Percentiles rank a stretch among this genome's conserved stretches.
These are phyloP conservation scores for Diceros bicornis DNA, from an alignment of 2,797 vertebrate genomes.

Conservation along the genomic window DNA sequence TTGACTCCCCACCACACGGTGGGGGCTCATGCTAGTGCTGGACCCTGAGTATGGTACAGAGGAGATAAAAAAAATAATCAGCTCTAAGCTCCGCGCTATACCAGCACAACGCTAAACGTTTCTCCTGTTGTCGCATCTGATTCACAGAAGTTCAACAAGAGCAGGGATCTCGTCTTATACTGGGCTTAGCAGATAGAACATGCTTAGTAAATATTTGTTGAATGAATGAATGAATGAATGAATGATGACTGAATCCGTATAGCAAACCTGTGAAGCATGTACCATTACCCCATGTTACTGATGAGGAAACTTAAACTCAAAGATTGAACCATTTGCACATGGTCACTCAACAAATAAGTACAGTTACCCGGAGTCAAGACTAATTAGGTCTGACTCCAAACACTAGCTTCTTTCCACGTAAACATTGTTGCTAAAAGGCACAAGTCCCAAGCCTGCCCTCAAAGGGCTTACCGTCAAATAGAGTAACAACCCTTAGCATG, in stretches of 20 bases:
- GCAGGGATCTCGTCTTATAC: not conserved
- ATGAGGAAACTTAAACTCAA: not conserved
- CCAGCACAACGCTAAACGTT: not conserved
- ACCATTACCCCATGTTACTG: not conserved
- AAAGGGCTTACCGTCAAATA: not conserved
- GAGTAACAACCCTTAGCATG: not conserved
- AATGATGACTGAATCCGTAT: not conserved
- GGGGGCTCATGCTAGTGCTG: too few species aligned
- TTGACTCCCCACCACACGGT: accelerated
- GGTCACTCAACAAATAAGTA: not conserved
- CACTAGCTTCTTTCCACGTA: not conserved
- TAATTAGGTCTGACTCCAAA: not conserved
- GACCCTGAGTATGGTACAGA: not conserved
- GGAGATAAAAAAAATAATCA: not conserved
- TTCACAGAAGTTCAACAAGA: not conserved
- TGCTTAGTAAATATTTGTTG: not conserved
- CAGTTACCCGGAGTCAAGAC: not conserved
- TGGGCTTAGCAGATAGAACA: not conserved
- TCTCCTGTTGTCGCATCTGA: not conserved
- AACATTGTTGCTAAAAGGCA: not conserved
- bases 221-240: not conserved
- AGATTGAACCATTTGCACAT: not conserved
- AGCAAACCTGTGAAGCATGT: not conserved
- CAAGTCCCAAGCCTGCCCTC: not conserved
- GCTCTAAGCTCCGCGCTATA: not conserved